Percentiles rank a stretch among this genome's conserved stretches.
These are phyloP conservation scores for Carposina sasakii DNA, from an alignment of 1,140 invertebrate genomes.

Conservation along the genomic window DNA sequence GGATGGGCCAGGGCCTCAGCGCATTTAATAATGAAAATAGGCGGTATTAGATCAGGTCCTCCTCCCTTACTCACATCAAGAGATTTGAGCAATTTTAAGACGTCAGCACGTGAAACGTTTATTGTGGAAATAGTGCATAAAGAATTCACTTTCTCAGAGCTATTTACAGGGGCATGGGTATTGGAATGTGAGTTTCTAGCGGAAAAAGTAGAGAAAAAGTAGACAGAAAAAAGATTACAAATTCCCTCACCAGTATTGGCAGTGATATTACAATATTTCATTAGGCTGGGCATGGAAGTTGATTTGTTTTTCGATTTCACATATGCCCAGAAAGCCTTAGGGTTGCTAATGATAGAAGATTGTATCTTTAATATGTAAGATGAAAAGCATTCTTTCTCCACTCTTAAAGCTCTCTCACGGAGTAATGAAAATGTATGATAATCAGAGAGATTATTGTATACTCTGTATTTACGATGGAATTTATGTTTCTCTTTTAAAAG, in stretches of 20 bases:
- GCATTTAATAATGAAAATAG: constrained; percentile 25
- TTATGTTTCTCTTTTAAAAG: constrained; percentile 18
- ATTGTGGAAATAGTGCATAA: neutral
- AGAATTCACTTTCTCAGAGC: neutral
- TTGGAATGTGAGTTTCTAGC: neutral
- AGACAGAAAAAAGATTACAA: neutral
- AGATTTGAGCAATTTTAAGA: neutral
- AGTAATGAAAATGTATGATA: constrained; percentile 2
- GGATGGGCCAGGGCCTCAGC: constrained; percentile 18
- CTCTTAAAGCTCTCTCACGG: constrained; percentile 1
- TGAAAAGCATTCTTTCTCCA: neutral
- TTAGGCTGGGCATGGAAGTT: neutral
- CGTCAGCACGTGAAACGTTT: neutral
- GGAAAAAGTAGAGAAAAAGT: neutral
- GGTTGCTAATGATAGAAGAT: neutral
- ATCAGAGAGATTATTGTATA: constrained; percentile 10
- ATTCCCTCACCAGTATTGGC: neutral
- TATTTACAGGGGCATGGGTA: neutral
- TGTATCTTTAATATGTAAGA: neutral
- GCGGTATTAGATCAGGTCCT: constrained; percentile 19
- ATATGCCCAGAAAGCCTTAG: constrained; percentile 1
- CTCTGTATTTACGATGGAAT: constrained; percentile 17
- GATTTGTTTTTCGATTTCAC: neutral
- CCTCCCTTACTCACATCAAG: neutral
- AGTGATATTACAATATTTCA: neutral